Evolutionary conservation across 2,113 vertebrate genomes (phyloP).

Genomic region (Hymenochirus boettgeri): DNA sequence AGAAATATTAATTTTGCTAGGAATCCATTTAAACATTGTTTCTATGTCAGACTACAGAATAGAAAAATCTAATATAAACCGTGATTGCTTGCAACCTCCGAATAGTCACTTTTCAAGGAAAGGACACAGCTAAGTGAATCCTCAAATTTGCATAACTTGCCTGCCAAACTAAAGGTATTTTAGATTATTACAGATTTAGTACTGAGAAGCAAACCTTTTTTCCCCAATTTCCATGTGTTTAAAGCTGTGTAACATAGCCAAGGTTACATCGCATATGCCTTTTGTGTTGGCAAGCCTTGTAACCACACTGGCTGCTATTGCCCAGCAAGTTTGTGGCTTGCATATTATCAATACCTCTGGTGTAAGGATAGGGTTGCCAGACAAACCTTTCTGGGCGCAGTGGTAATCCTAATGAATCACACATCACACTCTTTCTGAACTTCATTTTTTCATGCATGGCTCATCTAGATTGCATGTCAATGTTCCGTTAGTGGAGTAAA

Average conservation of each 20-base stretch:
- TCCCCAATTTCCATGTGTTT: conserved; percentile 52
- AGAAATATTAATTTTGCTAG: background rate
- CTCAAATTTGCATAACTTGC: background rate
- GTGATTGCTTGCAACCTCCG: too few relatives aligned
- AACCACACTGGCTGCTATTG: conserved; percentile 59
- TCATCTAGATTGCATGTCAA: conserved; percentile 35
- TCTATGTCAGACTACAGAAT: too few relatives aligned
- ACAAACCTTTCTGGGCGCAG: conserved; percentile 49
- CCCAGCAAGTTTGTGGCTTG: conserved; percentile 61
- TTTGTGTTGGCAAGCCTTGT: conserved; percentile 57
- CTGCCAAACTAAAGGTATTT: conserved; percentile 15
- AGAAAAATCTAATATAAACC: too few relatives aligned
- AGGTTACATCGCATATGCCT: conserved; percentile 60
- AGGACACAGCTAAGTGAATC: background rate
- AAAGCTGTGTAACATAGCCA: conserved; percentile 48
- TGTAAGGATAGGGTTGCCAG: conserved; percentile 53
- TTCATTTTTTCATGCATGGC: conserved; percentile 53
- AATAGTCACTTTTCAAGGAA: background rate
- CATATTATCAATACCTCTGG: conserved; percentile 55
- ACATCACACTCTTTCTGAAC: conserved; percentile 51
- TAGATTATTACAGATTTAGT: conserved; percentile 42
- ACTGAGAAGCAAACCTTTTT: conserved; percentile 52
- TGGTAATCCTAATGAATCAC: conserved; percentile 59
- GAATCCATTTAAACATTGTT: background rate
- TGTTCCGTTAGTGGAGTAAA: background rate